These are phyloP conservation scores for Henricia sp. DNA, from an alignment of 53 echinoderm and acorn worm genomes.

Conservation along the genomic window DNA sequence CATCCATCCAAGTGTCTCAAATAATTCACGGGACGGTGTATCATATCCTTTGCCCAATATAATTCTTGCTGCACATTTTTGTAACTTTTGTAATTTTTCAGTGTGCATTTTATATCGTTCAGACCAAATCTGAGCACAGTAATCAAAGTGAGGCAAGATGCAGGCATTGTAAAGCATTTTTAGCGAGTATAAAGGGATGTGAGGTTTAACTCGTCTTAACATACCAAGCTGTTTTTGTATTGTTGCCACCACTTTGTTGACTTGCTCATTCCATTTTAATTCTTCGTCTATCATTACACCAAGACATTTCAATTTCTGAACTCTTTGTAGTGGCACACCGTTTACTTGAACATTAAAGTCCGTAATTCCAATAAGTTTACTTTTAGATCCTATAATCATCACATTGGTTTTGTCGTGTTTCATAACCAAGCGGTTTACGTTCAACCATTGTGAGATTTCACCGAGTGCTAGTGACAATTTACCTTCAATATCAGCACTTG, in stretches of 20 bases:
- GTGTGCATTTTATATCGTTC: slow-evolving; percentile 12
- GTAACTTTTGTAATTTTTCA: background rate
- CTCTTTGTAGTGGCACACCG: background rate
- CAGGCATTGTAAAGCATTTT: slow-evolving; percentile 26
- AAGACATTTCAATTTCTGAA: background rate
- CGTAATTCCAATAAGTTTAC: background rate
- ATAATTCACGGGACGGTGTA: background rate
- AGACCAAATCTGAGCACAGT: slow-evolving; percentile 27
- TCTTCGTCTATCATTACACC: background rate
- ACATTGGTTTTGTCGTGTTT: background rate
- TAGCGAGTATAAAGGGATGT: background rate
- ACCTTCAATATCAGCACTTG: slow-evolving; percentile 13
- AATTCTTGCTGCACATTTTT: background rate
- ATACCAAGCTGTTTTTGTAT: background rate
- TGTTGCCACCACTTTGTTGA: background rate
- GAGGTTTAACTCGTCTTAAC: background rate
- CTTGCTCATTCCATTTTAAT: background rate
- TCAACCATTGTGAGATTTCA: background rate
- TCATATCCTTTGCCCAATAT: background rate
- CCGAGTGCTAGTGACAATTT: background rate
- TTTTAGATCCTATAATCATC: background rate
- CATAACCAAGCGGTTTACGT: background rate
- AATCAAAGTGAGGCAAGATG: slow-evolving; percentile 44
- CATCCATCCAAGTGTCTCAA: background rate
- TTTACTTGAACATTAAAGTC: background rate